phyloP scores from a whole-genome alignment of 23 tunicate species.

The Diplosoma virens region DNA sequence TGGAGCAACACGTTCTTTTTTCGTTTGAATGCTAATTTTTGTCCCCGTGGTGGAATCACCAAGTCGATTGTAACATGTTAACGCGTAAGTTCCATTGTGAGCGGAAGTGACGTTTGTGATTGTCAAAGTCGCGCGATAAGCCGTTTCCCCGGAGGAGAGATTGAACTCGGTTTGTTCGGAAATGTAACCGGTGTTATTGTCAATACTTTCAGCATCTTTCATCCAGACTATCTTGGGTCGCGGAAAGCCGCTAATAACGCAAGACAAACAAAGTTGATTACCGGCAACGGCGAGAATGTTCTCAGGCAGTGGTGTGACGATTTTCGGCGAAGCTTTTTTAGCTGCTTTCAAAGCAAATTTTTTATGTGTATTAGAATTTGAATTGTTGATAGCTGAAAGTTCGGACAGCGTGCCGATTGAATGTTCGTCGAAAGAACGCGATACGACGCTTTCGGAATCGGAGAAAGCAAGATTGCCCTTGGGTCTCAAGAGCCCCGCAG shows the following conservation, averaged over 20 bases:
- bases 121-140: neutral
- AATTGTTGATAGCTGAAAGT: neutral
- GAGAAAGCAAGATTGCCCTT: neutral
- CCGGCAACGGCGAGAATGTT: conserved; percentile 29
- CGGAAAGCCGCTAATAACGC: conserved; percentile 66
- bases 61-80: conserved; percentile 59
- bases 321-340: conserved; percentile 1
- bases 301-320: conserved; percentile 18
- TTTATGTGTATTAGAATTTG: neutral
- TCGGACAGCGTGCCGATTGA: neutral
- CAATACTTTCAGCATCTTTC: conserved; percentile 54
- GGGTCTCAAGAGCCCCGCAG: neutral
- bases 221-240: conserved; percentile 71
- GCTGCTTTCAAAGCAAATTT: neutral
- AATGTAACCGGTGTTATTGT: conserved; percentile 4
- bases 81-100: conserved; percentile 57
- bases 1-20: too few relatives aligned
- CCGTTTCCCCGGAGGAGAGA: neutral
- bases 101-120: neutral
- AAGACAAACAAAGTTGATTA: conserved; percentile 25
- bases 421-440: neutral
- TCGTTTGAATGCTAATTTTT: neutral
- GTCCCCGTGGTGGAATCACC: conserved; percentile 47
- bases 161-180: conserved; percentile 18
- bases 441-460: neutral